Base-by-base conservation (phyloP, 1,140 invertebrate genomes). In the Odontomachus brunneus region DNA sequence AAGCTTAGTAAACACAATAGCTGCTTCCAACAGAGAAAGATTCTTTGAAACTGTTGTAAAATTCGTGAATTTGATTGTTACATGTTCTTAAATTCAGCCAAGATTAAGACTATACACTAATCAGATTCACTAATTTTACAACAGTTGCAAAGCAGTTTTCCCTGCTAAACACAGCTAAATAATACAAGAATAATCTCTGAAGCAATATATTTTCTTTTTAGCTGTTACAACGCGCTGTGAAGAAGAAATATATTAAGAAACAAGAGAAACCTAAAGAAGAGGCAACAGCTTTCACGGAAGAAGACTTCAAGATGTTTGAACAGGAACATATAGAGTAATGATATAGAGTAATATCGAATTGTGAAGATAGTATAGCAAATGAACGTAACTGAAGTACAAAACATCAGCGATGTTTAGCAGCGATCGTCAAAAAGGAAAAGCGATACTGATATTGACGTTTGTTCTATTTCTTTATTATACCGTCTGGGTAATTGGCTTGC, bases 401-500 rank as follows among this genome's bases (percentile, higher is more conserved):
- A 12, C 22, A 14, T 75, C 17, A 51, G 84, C 22, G 51, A 94
- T 93, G 92, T 85, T 93, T 15, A 78, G 81, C 5, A 92, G 88
- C n/a, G 92, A 94, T 88, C 84, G 87, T 73, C 90, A 91, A 71
- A 91, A 84, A 72, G 96, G 96, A 53, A 95, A 95, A 92, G 76
- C 95, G 51, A 93, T 96, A 86, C 92, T 97, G 76, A 93, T 95
- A 82, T 83, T 94, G 24, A 95, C 95, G 14, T 90, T 95, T 2
- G 87, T 94, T 24, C 84, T 95, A 53, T 96, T 96, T 89, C 57
- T 95, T 1, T 95, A 97, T 84, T 95, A 96, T 76, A 95, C 96
- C 29, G 91, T 97, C 75, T 97, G 96, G 96, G 91, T 97, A 19
- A 95, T 96, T 55, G 95, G 95, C 38, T 94, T 96, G 72, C 96